Percentiles rank a stretch among this genome's conserved stretches.
These are phyloP conservation scores for Athalia cordata DNA, from an alignment of 2,888 invertebrate genomes.

Conservation along the genomic window DNA sequence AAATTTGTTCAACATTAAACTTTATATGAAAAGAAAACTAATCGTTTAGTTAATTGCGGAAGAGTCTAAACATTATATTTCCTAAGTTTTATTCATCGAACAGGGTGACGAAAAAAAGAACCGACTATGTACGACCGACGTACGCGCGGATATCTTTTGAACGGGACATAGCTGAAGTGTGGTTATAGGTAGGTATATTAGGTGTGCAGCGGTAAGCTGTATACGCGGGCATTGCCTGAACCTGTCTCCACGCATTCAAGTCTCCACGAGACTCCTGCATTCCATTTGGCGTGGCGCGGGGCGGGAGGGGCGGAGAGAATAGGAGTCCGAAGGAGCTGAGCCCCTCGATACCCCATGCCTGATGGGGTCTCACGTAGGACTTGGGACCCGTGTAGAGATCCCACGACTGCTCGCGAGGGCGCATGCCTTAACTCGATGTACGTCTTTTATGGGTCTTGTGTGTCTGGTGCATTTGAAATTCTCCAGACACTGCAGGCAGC, in stretches of 20 bases:
- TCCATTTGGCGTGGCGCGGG: slow-evolving; percentile 62
- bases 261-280: slow-evolving; percentile 69
- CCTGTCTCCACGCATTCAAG: slow-evolving; percentile 72
- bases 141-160: slow-evolving; percentile 70
- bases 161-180: slow-evolving; percentile 66
- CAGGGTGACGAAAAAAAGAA: background rate
- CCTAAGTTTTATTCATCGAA: no score
- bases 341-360: no score
- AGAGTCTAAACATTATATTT: no score
- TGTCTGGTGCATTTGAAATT: background rate
- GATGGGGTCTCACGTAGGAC: slow-evolving; percentile 21
- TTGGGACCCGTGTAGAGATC: background rate
- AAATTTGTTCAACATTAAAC: no score
- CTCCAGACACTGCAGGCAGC: background rate
- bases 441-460: background rate
- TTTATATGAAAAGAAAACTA: no score
- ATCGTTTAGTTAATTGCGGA: no score
- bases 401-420: background rate
- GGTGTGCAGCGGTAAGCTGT: slow-evolving; percentile 24
- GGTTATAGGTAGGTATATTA: background rate
- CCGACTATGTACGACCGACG: background rate
- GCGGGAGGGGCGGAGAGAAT: slow-evolving; percentile 49
- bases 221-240: slow-evolving; percentile 67
- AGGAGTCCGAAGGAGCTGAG: slow-evolving; percentile 51
- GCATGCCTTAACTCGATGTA: background rate